Evolutionary conservation across 2,797 vertebrate genomes (phyloP), one percentile per base, ranked within the genome.

Genomic region (Pteronotus mesoamericanus): DNA sequence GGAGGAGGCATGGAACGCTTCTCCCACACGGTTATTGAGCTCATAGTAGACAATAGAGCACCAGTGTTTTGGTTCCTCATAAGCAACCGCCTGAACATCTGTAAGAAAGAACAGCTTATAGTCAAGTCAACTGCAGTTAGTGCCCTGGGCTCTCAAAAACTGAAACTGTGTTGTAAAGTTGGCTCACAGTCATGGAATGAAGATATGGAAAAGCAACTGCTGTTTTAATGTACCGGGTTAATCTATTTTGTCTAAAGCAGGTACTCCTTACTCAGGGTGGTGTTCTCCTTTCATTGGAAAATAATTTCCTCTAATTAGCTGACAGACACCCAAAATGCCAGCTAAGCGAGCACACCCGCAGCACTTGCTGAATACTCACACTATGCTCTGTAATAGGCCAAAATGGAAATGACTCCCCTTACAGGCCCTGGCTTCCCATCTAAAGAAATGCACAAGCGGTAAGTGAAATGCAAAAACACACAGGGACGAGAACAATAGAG

Each of bases 21-120:
- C 99, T 3, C 99, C 99, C 0, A 99, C 99, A 0, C 99, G 99
- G 96, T 99, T 99, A 98, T 99, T 99, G 97, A 99, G 99, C 99
- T 99, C 99, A 6, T 99, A 99, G 98, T 99, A 99, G 97, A 99
- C 99, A 96, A 99, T 99, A 80, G 99, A 99, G 98, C 99, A 99
- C 99, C 99, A 99, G 98, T 99, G 99, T 98, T 99, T 99, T 0
- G 99, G 99, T 96, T 99, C 99, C 95, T 99, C 99, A 0, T 99
- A 99, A 86, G 99, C 99, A 85, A 99, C 99, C 0, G 99, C 99
- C 98, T 99, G 99, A 85, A 99, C 99, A 98, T 99, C 99, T 99
- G 98, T 37, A 97, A 98, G 98, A 94, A 69, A 22, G 86, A 97
- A 94, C 98, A 98, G 11, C 59, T 96, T 69, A 37, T 3, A 92